Base-by-base conservation (phyloP, 2,797 vertebrate species). In the Triplophysa bombifrons region DNA sequence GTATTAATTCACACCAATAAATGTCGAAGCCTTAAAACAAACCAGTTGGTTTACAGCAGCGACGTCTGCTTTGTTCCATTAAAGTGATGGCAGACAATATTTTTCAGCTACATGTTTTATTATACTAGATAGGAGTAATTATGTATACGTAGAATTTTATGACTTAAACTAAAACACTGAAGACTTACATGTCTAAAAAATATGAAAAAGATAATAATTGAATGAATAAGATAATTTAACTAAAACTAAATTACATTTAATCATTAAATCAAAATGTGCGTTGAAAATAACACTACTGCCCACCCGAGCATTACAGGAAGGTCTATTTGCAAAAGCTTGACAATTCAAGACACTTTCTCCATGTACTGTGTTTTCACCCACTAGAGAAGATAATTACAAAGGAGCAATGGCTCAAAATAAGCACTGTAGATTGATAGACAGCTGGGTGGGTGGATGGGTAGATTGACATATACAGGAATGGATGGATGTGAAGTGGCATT, bases 311-410 rank as follows among this genome's bases (percentile, higher is more conserved):
- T 78, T 64, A 55, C 72, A 72, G 46, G 50, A 72, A 60, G 76
- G 53, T 55, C 22, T 38, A 55, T 73, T 56, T 34, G 61, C n/a
- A 71, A 72, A 64, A 34, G 44, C 25, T 20, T 74, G 72, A 74
- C 34, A 73, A 25, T 76, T 50, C 55, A 71, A 82, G 71, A 73
- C 72, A 20, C 19, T 72, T 73, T 75, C 55, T 25, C 46, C 11
- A 64, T 53, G 46, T 65, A 60, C 50, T 48, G 72, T 27, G 34
- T 38, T 61, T 65, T 51, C 66, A 60, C 77, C 80, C 66, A 74
- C 73, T 78, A 70, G 70, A 41, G 34, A 76, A 70, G 70, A 73
- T 78, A 80, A 84, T 85, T 78, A 82, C 74, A 78, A 56, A 77
- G 69, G 34, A 77, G 73, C 27, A 20, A 20, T 63, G 69, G 68